Conservation (phyloP, 2,113 vertebrate genomes). For the Anser cygnoides region DNA sequence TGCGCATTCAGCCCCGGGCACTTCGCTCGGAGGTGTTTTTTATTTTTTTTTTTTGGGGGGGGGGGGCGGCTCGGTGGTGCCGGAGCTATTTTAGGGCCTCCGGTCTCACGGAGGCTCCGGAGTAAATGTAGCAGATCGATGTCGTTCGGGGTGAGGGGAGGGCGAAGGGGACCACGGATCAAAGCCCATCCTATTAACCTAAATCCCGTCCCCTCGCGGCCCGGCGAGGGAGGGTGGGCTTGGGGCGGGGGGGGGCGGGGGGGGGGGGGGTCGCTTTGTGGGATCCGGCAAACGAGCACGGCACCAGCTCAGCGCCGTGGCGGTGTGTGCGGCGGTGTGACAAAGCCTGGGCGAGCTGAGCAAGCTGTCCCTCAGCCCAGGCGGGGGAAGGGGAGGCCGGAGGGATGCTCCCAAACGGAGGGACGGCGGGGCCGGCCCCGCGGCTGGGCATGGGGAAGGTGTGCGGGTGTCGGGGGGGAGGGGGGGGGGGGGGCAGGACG, state of each 20-base stretch:
- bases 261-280: constrained; percentile 17
- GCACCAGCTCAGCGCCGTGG: constrained; percentile 28
- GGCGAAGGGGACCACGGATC: constrained; percentile 58
- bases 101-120: background rate
- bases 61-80: no score
- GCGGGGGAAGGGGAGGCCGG: constrained; percentile 36
- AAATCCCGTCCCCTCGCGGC: constrained; percentile 25
- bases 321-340: constrained; percentile 68
- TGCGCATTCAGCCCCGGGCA: constrained; percentile 11
- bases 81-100: background rate
- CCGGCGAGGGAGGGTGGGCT: background rate
- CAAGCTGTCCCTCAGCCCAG: constrained; percentile 67
- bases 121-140: constrained; percentile 49
- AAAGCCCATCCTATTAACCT: constrained; percentile 62
- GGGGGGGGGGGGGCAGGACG: constrained; percentile 29
- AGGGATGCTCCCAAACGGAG: constrained; percentile 13
- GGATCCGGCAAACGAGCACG: background rate
- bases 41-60: no score
- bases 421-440: constrained; percentile 9
- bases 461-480: background rate
- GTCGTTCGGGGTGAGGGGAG: constrained; percentile 44
- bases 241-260: background rate
- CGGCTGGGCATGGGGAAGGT: constrained; percentile 8
- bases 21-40: no score
- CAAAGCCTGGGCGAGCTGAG: constrained; percentile 73